Evolutionary conservation across 2,888 invertebrate species (phyloP), one percentile per base, ranked within the genome.

Genomic region (Ariolimax columbianus): DNA sequence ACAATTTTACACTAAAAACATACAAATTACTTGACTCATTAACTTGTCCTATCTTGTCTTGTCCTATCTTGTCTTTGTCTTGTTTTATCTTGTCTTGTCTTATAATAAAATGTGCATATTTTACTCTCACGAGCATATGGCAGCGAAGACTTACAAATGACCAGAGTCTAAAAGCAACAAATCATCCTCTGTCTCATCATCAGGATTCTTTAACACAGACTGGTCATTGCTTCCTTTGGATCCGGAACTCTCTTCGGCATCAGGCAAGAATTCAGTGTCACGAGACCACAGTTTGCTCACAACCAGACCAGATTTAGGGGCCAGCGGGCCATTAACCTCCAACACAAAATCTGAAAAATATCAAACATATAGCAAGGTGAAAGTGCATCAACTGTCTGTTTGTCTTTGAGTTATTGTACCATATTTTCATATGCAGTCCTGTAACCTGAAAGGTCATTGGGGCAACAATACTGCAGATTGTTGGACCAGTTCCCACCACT

Each of bases 271-370:
- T 17, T 90, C 91, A 33, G 90, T 90, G 14, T 87, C 87, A 23
- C 72, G 84, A 6, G 55, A 86, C 91, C 91, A 92, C 66, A 88
- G 86, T 59, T 89, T 87, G 86, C 91, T 91, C 51, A 94, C 90
- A 47, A 91, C 86, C 30, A 93, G 86, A 19, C 87, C 88, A 14
- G 91, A 86, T 75, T 90, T 90, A 0, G 90, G 88, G 1, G 82
- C 87, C 63, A 93, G 85, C 33, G 87, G 89, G 17, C 90, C 91
- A 59, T 93, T 93, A 30, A 92, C 90, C 85, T 93, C 91, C 82
- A 93, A 85, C n/a, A 92, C 92, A 88, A 92, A 91, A 59, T 90
- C 94, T 94, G 88, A 87, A 40, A 19, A n/a, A 51, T 26, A 23
- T 14, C 17, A 7, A 55, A 55, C 17, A 55, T 55, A 7, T 11